A percentile compares a stretch with the other conserved stretches of the same genome.
phyloP scores from a whole-genome alignment of 2,888 invertebrate genomes.

The Perizoma flavofasciatum region DNA sequence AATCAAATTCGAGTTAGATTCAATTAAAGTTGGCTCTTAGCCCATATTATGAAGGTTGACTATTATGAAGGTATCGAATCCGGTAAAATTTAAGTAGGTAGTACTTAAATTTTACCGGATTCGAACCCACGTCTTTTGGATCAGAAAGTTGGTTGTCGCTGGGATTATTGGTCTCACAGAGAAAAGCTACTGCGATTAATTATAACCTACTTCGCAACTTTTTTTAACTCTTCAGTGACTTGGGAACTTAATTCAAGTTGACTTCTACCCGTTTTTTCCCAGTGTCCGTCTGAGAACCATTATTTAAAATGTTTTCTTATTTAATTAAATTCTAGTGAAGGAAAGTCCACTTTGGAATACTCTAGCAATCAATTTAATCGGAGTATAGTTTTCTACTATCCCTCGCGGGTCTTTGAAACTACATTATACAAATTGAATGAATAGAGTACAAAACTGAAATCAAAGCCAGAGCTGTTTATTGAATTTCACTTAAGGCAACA shows the following conservation, averaged over 20 bases:
- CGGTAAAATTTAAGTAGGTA: no score
- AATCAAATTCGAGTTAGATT: no score
- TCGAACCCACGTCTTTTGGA: neutral
- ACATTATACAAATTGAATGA: conserved; percentile 7
- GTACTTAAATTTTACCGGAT: neutral
- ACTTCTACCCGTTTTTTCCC: conserved; percentile 33
- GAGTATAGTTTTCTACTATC: conserved; percentile 8
- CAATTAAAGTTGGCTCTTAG: no score
- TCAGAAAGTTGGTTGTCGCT: neutral
- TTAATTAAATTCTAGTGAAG: conserved; percentile 17
- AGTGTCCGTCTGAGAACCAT: conserved; percentile 25
- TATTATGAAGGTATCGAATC: no score
- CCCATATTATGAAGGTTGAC: no score
- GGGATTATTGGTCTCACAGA: neutral
- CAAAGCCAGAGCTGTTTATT: conserved; percentile 6
- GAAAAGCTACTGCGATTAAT: conserved; percentile 20
- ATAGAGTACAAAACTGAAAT: conserved; percentile 8
- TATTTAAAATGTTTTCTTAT: conserved; percentile 30
- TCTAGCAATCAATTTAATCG: conserved; percentile 22
- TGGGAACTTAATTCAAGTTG: conserved; percentile 33
- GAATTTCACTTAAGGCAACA: conserved; percentile 9
- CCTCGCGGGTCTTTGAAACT: conserved; percentile 8
- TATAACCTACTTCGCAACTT: conserved; percentile 25
- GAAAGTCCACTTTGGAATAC: conserved; percentile 11
- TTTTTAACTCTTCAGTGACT: conserved; percentile 20